Evolutionary conservation across 2,113 vertebrate genomes (phyloP), one percentile per base, ranked within the genome.

Genomic region (Dromas ardeola): DNA sequence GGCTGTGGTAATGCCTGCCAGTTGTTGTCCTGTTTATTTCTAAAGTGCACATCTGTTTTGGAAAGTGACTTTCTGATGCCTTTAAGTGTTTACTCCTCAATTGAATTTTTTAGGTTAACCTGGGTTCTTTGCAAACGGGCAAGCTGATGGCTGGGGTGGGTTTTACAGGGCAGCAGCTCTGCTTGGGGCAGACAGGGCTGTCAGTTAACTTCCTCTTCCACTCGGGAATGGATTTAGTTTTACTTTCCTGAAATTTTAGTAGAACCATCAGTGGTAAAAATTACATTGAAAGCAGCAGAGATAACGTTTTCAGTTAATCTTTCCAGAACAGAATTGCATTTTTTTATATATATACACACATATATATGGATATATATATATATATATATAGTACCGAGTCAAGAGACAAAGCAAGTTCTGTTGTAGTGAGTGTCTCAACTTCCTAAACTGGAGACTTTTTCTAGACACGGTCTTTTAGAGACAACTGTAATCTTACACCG

Each of bases 291-390:
- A 63, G 45, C 45, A 86, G 81, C 89, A 69, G n/a, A 36, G 29
- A 32, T 2, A 61, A 38, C 5, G 0, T 58, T 92, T 83, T 32
- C 79, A 63, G 62, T 40, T 71, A 71, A 50, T 95, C 90, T 92
- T 95, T 88, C 88, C 95, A 95, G 92, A 86, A 40, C 88, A 97
- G 97, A 95, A 61, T 21, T 93, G 83, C 82, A 36, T 93, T 94
- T 80, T 53, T 29, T 9, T 58, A 15, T 22, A 59, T 59, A 58
- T 22, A 22, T 4, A 30, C 6, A 53, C 3, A 36, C 16, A 49
- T 13, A 26, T 42, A 47, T 8, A 19, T 29, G 19, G 26, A 10
- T 30, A 53, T 55, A 65, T n/a, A 53, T 42, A 67, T 7, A 14
- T 10, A 50, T 61, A 38, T 58, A 45, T 58, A 32, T 43, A 66